Evolutionary conservation across 2,797 vertebrate species (phyloP).

Genomic region (Thalassophryne amazonica): DNA sequence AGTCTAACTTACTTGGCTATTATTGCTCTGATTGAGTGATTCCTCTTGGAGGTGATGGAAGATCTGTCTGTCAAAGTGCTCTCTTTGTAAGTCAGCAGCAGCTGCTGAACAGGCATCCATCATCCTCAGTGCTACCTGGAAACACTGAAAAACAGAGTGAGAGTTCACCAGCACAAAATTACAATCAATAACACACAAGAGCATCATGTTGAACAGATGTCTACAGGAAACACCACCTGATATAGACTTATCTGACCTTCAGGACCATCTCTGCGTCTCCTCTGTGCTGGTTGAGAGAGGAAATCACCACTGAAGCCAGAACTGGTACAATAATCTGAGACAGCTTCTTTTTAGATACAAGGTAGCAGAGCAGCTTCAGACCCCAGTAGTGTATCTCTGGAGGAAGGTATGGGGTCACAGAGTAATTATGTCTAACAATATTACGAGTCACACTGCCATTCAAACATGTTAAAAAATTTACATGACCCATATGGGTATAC

Average conservation of each 20-base stretch:
- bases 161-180: background rate
- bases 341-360: slow-evolving; percentile 87
- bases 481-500: too few species aligned
- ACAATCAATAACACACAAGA: background rate
- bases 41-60: slow-evolving; percentile 85
- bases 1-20: slow-evolving; percentile 72
- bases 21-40: slow-evolving; percentile 66
- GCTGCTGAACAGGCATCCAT: slow-evolving; percentile 84
- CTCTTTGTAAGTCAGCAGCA: slow-evolving; percentile 81
- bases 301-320: slow-evolving; percentile 84
- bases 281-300: slow-evolving; percentile 81
- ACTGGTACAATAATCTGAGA: slow-evolving; percentile 83
- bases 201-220: too few species aligned
- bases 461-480: too few species aligned
- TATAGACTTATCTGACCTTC: slow-evolving; percentile 67
- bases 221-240: background rate
- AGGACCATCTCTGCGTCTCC: slow-evolving; percentile 82
- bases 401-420: background rate
- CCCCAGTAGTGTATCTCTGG: slow-evolving; percentile 91
- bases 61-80: slow-evolving; percentile 87
- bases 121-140: slow-evolving; percentile 82
- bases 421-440: too few species aligned
- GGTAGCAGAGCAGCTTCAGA: slow-evolving; percentile 81
- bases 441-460: too few species aligned
- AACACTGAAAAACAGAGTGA: slow-evolving; percentile 42